Conservation (phyloP, 2,797 vertebrate genomes). For the Onychomys leucogaster region DNA sequence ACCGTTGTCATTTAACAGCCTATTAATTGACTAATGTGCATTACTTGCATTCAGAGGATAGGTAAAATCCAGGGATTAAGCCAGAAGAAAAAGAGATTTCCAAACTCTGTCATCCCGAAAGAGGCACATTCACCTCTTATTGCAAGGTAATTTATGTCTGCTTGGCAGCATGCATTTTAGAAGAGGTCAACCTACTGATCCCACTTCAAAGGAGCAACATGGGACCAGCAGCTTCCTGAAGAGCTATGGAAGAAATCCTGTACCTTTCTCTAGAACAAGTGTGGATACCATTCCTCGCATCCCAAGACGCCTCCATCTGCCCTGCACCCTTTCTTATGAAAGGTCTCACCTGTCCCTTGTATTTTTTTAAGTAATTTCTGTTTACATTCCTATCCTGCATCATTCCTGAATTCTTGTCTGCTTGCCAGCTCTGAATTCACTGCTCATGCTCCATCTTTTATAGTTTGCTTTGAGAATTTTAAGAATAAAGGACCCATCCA, state of each 20-base stretch:
- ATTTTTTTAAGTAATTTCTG: not conserved
- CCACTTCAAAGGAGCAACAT: not conserved
- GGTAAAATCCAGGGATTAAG: constrained; percentile 93
- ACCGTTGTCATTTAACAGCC: constrained; percentile 97
- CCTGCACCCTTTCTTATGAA: not conserved
- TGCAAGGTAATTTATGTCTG: constrained; percentile 73
- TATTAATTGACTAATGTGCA: constrained; percentile 99
- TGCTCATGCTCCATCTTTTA: not conserved
- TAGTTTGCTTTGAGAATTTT: not conserved
- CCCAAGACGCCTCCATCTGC: not conserved
- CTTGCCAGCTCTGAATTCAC: not conserved
- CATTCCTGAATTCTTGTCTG: not conserved
- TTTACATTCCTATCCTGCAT: not conserved
- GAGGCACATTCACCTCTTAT: constrained; percentile 74
- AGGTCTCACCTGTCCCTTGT: not conserved
- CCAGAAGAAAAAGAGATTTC: constrained; percentile 74
- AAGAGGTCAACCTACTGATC: not conserved
- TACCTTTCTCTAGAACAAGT: not conserved
- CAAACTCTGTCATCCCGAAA: constrained; percentile 74
- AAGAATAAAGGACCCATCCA: not conserved
- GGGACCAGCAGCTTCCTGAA: fast-evolving
- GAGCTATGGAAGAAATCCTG: not conserved
- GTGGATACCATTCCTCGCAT: not conserved
- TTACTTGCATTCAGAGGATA: constrained; percentile 90
- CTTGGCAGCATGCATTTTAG: constrained; percentile 57